Base-by-base conservation (phyloP, 2,113 vertebrate species). In the Panthera tigris region DNA sequence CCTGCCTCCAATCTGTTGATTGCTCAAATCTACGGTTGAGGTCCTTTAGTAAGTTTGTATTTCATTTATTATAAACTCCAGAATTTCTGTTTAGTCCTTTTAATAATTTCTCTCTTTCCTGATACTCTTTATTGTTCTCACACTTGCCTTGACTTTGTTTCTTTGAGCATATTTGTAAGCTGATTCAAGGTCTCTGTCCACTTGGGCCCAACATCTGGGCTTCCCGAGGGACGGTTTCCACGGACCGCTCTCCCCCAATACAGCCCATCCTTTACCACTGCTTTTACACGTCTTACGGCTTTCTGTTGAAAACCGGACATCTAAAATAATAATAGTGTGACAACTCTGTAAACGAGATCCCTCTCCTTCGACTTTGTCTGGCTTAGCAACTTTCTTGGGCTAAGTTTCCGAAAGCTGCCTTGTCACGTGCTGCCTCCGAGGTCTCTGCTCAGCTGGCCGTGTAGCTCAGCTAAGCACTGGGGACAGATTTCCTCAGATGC, bases 1-100 rank as follows among this genome's bases (percentile, higher is more conserved):
- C 29, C 45, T 5, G 15, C 31, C 39, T 27, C 16, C 29, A 18
- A 16, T 25, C 4, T 4, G 36, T 16, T 2, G 45, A 8, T n/a
- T n/a, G 12, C 83, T 18, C 31, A 4, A 1, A 18, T 31, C 16
- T 31, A 0, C 1, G 0, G n/a, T 0, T 27, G 3, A 31, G 0
- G 36, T 71, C 65, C n/a, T 7, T 7, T 3, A n/a, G 27, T 10
- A 27, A n/a, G 13, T 15, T 33, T 9, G 1, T 4, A 9, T 11
- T 33, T 9, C 55, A 7, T 0, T 10, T 11, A 7, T 0, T 13
- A 3, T 4, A 41, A 41, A n/a, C 55, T 18, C 45, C 78, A 8
- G 27, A n/a, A 41, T 4, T 19, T 6, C 7, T 23, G 3, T 2
- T 73, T 33, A 33, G 2, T 29, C 15, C 45, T 71, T 31, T 7